Percentiles rank a stretch among this genome's conserved stretches.
These are phyloP conservation scores for Laterallus jamaicensis DNA, from an alignment of 2,113 vertebrate species.

Conservation along the genomic window DNA sequence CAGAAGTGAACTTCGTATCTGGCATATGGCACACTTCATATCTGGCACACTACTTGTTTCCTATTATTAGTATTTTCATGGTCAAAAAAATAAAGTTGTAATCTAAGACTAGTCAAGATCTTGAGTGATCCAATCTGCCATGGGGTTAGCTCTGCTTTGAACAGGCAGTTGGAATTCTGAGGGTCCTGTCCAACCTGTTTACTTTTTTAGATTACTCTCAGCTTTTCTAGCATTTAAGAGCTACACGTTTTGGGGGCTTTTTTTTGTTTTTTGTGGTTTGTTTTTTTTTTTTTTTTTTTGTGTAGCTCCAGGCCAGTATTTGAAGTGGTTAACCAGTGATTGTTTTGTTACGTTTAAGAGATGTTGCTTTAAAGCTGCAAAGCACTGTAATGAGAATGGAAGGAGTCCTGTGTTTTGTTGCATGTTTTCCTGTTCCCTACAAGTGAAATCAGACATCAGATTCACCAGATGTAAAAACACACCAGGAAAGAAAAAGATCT, in stretches of 20 bases:
- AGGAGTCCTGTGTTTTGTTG: background rate
- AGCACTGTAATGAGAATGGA: background rate
- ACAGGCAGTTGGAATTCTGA: background rate
- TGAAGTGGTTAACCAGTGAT: background rate
- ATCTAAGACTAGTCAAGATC: background rate
- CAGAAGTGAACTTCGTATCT: background rate
- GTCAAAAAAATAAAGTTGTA: background rate
- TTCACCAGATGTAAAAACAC: background rate
- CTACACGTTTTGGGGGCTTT: background rate
- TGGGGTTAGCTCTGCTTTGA: background rate
- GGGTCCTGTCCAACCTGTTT: background rate
- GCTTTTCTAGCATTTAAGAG: background rate
- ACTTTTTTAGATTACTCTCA: background rate
- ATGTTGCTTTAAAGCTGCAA: background rate
- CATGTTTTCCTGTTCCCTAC: background rate
- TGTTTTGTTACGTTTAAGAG: background rate
- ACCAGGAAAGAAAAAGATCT: background rate
- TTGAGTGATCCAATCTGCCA: background rate
- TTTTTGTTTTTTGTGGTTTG: background rate
- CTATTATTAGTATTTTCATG: background rate
- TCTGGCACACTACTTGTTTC: background rate
- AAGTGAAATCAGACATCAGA: background rate
- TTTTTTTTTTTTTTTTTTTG: background rate
- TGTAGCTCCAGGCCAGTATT: background rate
- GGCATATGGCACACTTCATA: background rate